phyloP scores from a whole-genome alignment of 2,797 vertebrate species.

The Alauda arvensis region DNA sequence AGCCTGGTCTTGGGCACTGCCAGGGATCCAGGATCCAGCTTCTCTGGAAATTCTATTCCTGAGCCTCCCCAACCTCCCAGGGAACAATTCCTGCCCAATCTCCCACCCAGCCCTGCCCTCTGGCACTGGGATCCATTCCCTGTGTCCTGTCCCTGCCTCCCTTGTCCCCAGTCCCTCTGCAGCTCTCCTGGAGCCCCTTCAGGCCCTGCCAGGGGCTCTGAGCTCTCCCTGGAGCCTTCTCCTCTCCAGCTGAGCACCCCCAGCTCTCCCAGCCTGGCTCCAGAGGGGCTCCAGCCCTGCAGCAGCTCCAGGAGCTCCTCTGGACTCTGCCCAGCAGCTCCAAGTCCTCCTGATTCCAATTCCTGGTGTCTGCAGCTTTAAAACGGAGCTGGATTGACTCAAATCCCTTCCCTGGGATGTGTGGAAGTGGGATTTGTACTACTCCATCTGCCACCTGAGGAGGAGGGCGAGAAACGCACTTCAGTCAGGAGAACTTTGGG shows the following conservation, averaged over 20 bases:
- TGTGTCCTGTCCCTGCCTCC: neutral
- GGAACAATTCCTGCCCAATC: neutral
- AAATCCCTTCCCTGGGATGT: neutral
- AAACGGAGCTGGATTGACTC: neutral
- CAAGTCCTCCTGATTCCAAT: neutral
- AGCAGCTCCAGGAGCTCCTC: accelerated
- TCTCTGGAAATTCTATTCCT: accelerated
- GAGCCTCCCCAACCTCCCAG: accelerated
- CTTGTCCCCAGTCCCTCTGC: neutral
- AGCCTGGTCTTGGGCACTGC: neutral
- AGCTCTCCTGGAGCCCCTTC: neutral
- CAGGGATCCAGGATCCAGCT: neutral
- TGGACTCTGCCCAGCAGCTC: neutral
- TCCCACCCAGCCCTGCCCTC: too few relatives aligned
- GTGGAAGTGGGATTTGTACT: neutral
- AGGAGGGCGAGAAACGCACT: neutral
- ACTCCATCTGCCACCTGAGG: slow-evolving; percentile 19
- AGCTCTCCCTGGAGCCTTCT: neutral
- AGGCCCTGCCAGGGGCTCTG: neutral
- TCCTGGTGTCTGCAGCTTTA: neutral
- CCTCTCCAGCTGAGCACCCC: neutral
- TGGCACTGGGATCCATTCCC: neutral
- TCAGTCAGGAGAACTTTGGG: neutral
- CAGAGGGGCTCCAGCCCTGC: neutral
- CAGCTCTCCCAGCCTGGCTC: neutral